Percentiles rank a stretch among this genome's conserved stretches.
Evolutionary conservation across 2,113 vertebrate genomes (phyloP).

Genomic region (Hirundichthys speculiger): DNA sequence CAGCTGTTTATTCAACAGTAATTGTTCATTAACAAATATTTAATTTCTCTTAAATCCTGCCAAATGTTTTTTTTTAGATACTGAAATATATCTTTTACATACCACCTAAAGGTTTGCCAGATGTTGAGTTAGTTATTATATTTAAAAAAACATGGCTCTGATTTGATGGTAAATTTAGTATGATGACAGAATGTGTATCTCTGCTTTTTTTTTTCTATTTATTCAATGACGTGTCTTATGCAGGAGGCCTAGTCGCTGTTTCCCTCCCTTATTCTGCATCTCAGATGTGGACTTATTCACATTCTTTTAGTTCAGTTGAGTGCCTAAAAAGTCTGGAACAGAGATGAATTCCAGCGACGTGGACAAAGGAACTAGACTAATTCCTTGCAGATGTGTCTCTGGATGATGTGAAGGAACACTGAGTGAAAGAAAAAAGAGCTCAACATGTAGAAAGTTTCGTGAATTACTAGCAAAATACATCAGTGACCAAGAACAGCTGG

Average conservation of each 20-base stretch:
- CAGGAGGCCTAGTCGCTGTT: constrained; percentile 15
- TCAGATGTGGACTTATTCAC: constrained; percentile 41
- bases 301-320: constrained; percentile 33
- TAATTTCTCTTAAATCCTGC: too few relatives aligned
- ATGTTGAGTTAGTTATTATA: constrained; percentile 36
- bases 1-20: too few relatives aligned
- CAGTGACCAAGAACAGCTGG: constrained; percentile 64
- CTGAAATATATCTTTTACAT: too few relatives aligned
- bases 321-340: constrained; percentile 47
- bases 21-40: too few relatives aligned
- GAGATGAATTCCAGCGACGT: constrained; percentile 72
- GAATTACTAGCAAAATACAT: constrained; percentile 63
- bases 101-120: too few relatives aligned
- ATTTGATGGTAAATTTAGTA: constrained; percentile 52
- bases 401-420: constrained; percentile 47
- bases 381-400: constrained; percentile 78
- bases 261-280: constrained; percentile 23
- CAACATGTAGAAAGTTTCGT: constrained; percentile 41
- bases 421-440: constrained; percentile 13
- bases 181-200: constrained; percentile 20
- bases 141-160: constrained; percentile 25
- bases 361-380: constrained; percentile 78
- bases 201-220: constrained; percentile 9
- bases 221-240: constrained; percentile 18
- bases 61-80: too few relatives aligned